A percentile compares a stretch with the other conserved stretches of the same genome.
Evolutionary conservation across 1,140 invertebrate genomes (phyloP).

Genomic region (Sitobion miscanthi): DNA sequence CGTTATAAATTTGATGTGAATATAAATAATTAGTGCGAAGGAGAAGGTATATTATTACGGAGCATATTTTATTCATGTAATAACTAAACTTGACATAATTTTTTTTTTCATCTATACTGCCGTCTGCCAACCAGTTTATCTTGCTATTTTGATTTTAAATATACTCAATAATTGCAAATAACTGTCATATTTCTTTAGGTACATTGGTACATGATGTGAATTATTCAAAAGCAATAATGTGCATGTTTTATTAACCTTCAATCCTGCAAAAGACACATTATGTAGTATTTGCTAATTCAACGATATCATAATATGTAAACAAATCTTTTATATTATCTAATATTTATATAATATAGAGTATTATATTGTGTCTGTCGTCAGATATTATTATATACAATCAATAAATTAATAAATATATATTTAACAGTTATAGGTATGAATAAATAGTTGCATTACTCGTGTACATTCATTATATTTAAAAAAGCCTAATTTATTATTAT

Average conservation of each 20-base stretch:
- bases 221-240: not conserved
- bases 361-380: not conserved
- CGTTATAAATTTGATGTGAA: not conserved
- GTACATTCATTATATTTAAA: not conserved
- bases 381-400: not conserved
- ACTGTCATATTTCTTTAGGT: not conserved
- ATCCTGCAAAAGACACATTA: not conserved
- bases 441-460: not conserved
- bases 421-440: not conserved
- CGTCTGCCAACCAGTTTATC: not conserved
- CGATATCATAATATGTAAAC: not conserved
- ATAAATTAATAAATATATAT: not conserved
- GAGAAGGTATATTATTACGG: not conserved
- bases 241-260: not conserved
- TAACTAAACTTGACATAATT: constrained; percentile 7
- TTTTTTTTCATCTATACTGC: not conserved
- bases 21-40: not conserved
- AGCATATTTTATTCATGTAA: not conserved
- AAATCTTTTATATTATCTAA: not conserved
- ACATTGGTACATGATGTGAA: not conserved
- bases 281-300: not conserved
- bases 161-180: not conserved
- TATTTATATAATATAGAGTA: not conserved
- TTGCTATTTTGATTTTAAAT: not conserved
- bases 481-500: not conserved